Evolutionary conservation across 2,113 vertebrate genomes (phyloP).

Genomic region (Epinephelus cyanopodus): DNA sequence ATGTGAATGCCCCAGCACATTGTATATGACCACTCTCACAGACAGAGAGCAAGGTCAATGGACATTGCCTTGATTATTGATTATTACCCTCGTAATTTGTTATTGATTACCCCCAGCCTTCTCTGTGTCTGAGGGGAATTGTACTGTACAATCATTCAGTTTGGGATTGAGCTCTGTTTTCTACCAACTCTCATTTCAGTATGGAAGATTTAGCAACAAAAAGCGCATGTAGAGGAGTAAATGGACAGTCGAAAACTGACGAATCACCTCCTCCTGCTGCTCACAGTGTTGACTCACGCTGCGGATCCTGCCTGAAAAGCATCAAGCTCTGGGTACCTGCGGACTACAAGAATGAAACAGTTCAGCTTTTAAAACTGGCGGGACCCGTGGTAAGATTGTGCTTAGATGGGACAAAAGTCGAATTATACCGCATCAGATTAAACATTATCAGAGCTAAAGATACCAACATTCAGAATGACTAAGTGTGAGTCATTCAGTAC

Average conservation of each 20-base stretch:
- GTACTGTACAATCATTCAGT: conserved; percentile 38
- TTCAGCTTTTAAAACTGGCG: conserved; percentile 73
- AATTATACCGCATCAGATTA: background rate
- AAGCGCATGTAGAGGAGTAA: conserved; percentile 31
- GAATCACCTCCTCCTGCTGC: conserved; percentile 53
- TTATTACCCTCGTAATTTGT: conserved; percentile 68
- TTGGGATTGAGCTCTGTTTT: conserved; percentile 44
- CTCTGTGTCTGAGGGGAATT: conserved; percentile 38
- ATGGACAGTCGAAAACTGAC: conserved; percentile 47
- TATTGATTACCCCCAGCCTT: conserved; percentile 65
- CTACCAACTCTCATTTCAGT: conserved; percentile 48
- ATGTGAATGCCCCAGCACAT: conserved; percentile 15
- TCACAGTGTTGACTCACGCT: conserved; percentile 68
- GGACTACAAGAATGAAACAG: conserved; percentile 73
- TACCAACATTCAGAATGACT: background rate
- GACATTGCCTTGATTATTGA: conserved; percentile 60
- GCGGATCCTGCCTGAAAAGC: conserved; percentile 64
- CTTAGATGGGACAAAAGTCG: background rate
- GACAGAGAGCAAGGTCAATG: conserved; percentile 6
- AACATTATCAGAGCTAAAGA: background rate
- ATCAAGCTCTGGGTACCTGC: conserved; percentile 55
- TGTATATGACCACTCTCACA: conserved; percentile 21
- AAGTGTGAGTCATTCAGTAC: background rate
- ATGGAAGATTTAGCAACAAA: conserved; percentile 58
- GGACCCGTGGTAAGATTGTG: conserved; percentile 77